Evolutionary conservation across 2,888 invertebrate species (phyloP), one percentile per base, ranked within the genome.

Genomic region (Geotrupes spiniger): DNA sequence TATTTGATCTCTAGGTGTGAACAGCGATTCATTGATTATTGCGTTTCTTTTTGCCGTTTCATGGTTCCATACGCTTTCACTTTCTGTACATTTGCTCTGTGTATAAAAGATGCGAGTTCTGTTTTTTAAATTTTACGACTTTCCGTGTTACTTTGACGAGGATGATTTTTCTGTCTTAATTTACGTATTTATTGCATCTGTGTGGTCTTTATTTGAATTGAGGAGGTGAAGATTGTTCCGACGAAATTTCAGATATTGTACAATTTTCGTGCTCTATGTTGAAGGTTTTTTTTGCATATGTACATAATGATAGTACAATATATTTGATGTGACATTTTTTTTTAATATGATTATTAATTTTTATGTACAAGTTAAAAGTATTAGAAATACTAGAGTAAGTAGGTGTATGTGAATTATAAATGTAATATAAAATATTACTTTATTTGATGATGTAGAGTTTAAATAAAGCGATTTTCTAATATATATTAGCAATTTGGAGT

Each of bases 341-440:
- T 36, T 36, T 38, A n/a, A n/a, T n/a, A n/a, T n/a, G n/a, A 12
- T 25, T 28, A 27, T 33, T 46, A 40, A 46, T 40, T 46, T 33
- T 31, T 41, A 41, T 46, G 46, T 46, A 46, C 46, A 46, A 46
- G 46, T 46, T 41, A 36, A 27, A 46, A 46, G 46, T 46, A 46
- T 46, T 46, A 46, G 46, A 46, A 15, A 25, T 46, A 33, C 36
- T 46, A 40, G 40, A 40, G 12, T 41, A 15, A 16, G 40, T 46
- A 36, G 36, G 40, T 46, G 40, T 46, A 46, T 39, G 40, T 46
- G 40, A 39, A 39, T 33, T 48, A 37, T 48, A 48, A 42, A 48
- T 46, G 46, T 46, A 46, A 48, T 42, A 48, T 42, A 48, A 42
- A 48, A 38, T 48, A 48, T 42, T 48, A 48, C 48, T 48, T 48